Percentiles rank a stretch among this genome's conserved stretches.
phyloP scores from a whole-genome alignment of 64 coral and sea anemone species.

The Stylophora pistillata region DNA sequence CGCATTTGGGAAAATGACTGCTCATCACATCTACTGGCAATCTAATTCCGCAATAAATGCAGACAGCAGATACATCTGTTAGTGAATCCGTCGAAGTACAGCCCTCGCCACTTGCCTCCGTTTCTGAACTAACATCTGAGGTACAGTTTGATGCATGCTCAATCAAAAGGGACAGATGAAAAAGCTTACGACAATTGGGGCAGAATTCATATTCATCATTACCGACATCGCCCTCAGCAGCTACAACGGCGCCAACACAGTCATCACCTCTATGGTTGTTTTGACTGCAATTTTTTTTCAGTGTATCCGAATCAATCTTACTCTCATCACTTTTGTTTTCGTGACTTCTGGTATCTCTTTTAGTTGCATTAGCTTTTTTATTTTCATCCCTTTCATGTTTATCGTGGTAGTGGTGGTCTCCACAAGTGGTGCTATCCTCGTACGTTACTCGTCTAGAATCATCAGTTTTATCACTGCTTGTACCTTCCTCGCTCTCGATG shows the following conservation, averaged over 20 bases:
- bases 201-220: constrained; percentile 32
- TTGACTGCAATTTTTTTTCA: not conserved
- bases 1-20: constrained; percentile 12
- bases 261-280: not conserved
- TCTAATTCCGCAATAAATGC: constrained; percentile 1
- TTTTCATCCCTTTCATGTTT: not conserved
- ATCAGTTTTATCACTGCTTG: not conserved
- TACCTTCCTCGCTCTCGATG: not conserved
- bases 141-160: constrained; percentile 33
- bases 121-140: not conserved
- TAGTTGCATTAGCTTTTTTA: not conserved
- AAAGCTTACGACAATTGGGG: constrained; percentile 32
- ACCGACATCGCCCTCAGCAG: not conserved
- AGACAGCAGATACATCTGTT: not conserved
- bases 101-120: too few species aligned
- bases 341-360: not conserved
- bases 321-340: not conserved
- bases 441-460: not conserved
- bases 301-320: not conserved
- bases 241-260: not conserved
- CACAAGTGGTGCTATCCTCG: not conserved
- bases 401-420: not conserved
- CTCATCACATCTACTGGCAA: not conserved
- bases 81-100: not conserved
- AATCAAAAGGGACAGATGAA: constrained; percentile 29